Percentiles rank a stretch among this genome's conserved stretches.
phyloP scores from a whole-genome alignment of 2,888 invertebrate species.

The Agrochola lychnidis region DNA sequence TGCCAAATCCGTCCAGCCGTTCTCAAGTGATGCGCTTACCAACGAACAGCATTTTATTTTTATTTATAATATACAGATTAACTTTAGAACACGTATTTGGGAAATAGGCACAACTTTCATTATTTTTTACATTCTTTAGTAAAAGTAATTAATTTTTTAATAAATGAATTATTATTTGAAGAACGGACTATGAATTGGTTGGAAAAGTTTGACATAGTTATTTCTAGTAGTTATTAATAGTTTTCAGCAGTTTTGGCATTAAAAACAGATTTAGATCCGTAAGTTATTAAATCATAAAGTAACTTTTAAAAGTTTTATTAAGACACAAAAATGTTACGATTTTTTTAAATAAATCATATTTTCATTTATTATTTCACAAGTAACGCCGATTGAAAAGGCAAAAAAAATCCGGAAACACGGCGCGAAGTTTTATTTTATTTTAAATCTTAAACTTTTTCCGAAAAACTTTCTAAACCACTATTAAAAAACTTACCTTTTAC shows the following conservation, averaged over 20 bases:
- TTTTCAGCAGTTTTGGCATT: neutral
- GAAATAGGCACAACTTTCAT: neutral
- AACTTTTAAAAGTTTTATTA: neutral
- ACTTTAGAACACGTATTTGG: neutral
- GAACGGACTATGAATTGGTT: neutral
- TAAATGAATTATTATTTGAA: neutral
- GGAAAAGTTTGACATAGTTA: neutral
- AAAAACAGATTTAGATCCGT: neutral
- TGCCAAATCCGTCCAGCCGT: neutral
- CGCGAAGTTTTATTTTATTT: neutral
- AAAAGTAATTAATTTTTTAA: conserved; percentile 1
- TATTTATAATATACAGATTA: neutral
- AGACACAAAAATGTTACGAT: neutral
- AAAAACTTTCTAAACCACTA: neutral
- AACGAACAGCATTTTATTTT: no score
- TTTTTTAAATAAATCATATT: neutral
- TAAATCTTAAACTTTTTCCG: neutral
- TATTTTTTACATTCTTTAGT: neutral
- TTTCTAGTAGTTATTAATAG: neutral
- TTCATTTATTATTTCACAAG: neutral
- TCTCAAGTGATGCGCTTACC: neutral
- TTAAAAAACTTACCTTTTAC: conserved; percentile 39
- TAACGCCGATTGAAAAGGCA: neutral
- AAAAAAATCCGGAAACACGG: no score
- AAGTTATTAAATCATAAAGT: neutral